Evolutionary conservation across 2,113 vertebrate genomes (phyloP).

Genomic region (Tretioscincus oriximinensis): DNA sequence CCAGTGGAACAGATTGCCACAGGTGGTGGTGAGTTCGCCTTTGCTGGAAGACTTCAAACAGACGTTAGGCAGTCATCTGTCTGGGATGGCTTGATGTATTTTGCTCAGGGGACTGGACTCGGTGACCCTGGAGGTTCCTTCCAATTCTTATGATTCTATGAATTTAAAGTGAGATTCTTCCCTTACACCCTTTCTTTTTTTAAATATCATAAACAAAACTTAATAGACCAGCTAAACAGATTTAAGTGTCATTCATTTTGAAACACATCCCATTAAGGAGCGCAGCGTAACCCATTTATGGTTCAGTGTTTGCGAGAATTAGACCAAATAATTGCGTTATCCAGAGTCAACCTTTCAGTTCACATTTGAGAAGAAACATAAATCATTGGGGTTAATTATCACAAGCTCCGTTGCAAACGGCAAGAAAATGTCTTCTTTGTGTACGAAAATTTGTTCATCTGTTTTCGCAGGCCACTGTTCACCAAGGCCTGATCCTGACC

Average conservation of each 20-base stretch:
- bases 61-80: too few species aligned
- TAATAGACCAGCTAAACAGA: not conserved
- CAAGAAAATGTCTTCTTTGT: not conserved
- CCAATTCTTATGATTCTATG: too few species aligned
- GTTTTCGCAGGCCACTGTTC: slow-evolving; percentile 1
- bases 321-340: not conserved
- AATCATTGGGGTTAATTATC: not conserved
- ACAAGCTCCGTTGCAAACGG: not conserved
- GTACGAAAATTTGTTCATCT: not conserved
- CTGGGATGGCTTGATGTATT: too few species aligned
- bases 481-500: slow-evolving; percentile 6
- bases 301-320: not conserved
- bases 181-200: not conserved
- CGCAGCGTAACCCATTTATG: not conserved
- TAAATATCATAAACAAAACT: not conserved
- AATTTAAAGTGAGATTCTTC: too few species aligned
- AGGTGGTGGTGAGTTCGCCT: too few species aligned
- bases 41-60: too few species aligned
- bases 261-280: not conserved
- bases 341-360: not conserved
- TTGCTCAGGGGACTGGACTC: too few species aligned
- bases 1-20: too few species aligned
- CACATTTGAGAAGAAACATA: not conserved
- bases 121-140: too few species aligned
- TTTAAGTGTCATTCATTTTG: not conserved